A percentile compares a stretch with the other conserved stretches of the same genome.
These are phyloP conservation scores for Pristionchus entomophagus DNA, from an alignment of 2,888 invertebrate genomes.

Conservation along the genomic window DNA sequence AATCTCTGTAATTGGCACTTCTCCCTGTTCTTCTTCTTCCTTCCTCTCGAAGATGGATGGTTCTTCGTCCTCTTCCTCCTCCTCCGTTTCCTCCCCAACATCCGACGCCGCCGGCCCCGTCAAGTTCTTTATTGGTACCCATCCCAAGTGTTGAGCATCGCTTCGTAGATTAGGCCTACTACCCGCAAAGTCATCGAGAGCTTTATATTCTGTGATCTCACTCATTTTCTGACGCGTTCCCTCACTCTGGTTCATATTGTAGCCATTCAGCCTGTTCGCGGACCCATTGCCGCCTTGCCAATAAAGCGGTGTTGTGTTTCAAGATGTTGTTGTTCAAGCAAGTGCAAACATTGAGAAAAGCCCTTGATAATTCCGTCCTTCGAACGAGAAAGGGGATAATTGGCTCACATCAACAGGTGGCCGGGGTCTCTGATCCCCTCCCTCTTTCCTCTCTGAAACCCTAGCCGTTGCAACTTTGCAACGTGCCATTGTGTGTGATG, in stretches of 20 bases:
- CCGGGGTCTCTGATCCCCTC: neutral
- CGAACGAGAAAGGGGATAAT: neutral
- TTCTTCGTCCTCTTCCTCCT: conserved; percentile 19
- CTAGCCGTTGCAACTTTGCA: conserved; percentile 11
- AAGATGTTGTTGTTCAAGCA: neutral
- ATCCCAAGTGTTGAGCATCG: conserved; percentile 20
- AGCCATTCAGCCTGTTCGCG: neutral
- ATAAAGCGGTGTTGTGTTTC: conserved; percentile 10
- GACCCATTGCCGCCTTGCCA: neutral
- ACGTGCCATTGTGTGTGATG: neutral
- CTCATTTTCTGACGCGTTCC: conserved; percentile 16
- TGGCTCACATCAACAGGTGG: conserved; percentile 11
- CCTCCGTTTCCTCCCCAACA: conserved; percentile 31
- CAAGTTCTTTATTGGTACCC: conserved; percentile 45
- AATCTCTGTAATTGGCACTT: conserved; percentile 45
- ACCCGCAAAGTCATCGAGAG: conserved; percentile 23
- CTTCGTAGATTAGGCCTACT: neutral
- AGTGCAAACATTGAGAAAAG: no score
- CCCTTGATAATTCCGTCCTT: no score
- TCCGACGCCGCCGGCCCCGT: conserved; percentile 15
- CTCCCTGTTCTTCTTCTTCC: conserved; percentile 46
- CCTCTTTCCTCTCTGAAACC: neutral
- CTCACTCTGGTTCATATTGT: conserved; percentile 23
- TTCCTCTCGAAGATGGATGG: conserved; percentile 43
- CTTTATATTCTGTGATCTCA: conserved; percentile 35